These are phyloP conservation scores for Adelphocoris suturalis DNA, from an alignment of 2,888 invertebrate species.

Conservation along the genomic window DNA sequence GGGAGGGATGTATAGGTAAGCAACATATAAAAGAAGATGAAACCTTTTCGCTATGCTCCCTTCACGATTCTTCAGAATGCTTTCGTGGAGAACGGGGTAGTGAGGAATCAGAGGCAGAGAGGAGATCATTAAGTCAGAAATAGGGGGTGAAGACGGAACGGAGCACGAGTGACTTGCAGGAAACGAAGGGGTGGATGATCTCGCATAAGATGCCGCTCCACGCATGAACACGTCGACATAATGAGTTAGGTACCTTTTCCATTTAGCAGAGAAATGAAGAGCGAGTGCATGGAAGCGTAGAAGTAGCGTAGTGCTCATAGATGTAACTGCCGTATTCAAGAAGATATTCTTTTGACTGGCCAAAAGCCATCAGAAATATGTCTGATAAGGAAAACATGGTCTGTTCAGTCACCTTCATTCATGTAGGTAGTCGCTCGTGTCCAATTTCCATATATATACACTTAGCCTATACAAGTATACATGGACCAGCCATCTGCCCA, in stretches of 20 bases:
- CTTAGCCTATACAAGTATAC: too few species aligned
- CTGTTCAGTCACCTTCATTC: too few species aligned
- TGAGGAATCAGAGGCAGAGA: background rate
- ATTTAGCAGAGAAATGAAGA: background rate
- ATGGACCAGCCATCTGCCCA: too few species aligned
- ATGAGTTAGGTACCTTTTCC: background rate
- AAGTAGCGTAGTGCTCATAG: background rate
- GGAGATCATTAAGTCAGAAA: constrained; percentile 10
- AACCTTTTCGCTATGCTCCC: too few species aligned
- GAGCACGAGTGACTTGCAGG: background rate
- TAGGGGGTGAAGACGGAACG: background rate
- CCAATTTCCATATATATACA: too few species aligned
- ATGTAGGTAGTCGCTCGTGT: too few species aligned
- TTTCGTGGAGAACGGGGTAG: background rate
- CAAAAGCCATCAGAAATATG: too few species aligned
- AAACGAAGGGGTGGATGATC: background rate
- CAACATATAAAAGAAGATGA: too few species aligned
- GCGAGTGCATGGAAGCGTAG: background rate
- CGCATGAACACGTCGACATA: constrained; percentile 9
- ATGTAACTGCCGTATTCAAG: background rate
- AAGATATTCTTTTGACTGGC: too few species aligned
- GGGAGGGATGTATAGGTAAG: too few species aligned
- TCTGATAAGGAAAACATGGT: too few species aligned
- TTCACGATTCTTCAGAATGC: too few species aligned
- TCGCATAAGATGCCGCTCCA: background rate